Base-by-base conservation (phyloP, 2,113 vertebrate species). In the Quiscalus mexicanus region DNA sequence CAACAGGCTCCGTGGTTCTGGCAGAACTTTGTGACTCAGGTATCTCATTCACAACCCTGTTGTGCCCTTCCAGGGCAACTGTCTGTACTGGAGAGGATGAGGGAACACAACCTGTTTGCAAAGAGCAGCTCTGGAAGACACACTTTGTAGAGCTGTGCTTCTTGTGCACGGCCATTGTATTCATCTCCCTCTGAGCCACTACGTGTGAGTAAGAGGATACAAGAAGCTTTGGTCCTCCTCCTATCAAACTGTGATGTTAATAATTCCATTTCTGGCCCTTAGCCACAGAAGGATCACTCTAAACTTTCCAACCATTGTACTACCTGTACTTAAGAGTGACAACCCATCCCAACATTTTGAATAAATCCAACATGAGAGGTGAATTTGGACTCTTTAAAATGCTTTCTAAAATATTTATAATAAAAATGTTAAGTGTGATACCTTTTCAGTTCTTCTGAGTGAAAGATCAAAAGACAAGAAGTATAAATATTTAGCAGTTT, bases 401-500 rank as follows among this genome's bases (percentile, higher is more conserved):
- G 47, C 41, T 74, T 58, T 49, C 77, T 95, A 87, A 93, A 96
- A 87, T 90, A 97, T 96, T 95, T 89, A 96, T 87, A 92, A 58
- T 28, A 82, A 95, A 96, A 94, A 87, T 75, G 59, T 70, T 62
- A 89, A 92, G 71, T 68, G 87, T 65, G 68, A 88, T 94, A 75
- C 49, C 77, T 76, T 89, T 89, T 77, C 86, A 77, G n/a, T 71
- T 70, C 59, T 88, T 94, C 68, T 85, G 87, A 93, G 59, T 64
- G 71, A 85, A 94, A 92, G 86, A 93, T 84, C 75, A 91, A 97
- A 97, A 96, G 90, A 83, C 15, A 2, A 94, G 90, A 88, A 80
- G 55, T 73, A 96, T 93, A 89, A 95, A 96, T 97, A 95, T 95
- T 96, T 86, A 96, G 96, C 90, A 96, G 68, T 47, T 85, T 92